These are phyloP conservation scores for Cyclophora albipunctata DNA, from an alignment of 2,888 invertebrate genomes.

Conservation along the genomic window DNA sequence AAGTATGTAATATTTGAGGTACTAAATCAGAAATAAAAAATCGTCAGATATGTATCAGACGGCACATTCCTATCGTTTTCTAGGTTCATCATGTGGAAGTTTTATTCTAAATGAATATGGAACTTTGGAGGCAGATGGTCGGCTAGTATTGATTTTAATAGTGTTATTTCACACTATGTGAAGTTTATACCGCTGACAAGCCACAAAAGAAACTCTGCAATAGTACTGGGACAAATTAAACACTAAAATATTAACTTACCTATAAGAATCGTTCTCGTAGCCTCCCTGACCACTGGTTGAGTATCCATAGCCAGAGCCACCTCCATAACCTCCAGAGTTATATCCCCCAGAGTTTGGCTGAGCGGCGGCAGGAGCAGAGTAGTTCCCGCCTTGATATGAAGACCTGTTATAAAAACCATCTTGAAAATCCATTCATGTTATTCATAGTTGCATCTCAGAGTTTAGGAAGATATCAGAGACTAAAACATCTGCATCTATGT, in stretches of 20 bases:
- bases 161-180: too few species aligned
- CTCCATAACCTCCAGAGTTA: slow-evolving; percentile 46
- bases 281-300: slow-evolving; percentile 49
- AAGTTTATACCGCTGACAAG: too few species aligned
- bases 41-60: slow-evolving; percentile 71
- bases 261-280: slow-evolving; percentile 60
- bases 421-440: too few species aligned
- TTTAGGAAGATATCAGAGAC: slow-evolving; percentile 35
- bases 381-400: slow-evolving; percentile 49
- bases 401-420: slow-evolving; percentile 29
- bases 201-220: too few species aligned
- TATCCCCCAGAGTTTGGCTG: slow-evolving; percentile 44
- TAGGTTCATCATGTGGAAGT: slow-evolving; percentile 52
- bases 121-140: too few species aligned
- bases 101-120: too few species aligned
- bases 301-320: slow-evolving; percentile 53
- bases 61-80: slow-evolving; percentile 73
- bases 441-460: too few species aligned
- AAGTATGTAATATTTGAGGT: too few species aligned
- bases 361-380: slow-evolving; percentile 45
- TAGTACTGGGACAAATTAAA: too few species aligned
- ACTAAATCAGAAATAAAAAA: slow-evolving; percentile 37
- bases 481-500: slow-evolving; percentile 60
- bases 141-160: too few species aligned
- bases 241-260: slow-evolving; percentile 31